phyloP scores from a whole-genome alignment of 2,888 invertebrate genomes.

The Tryphoninae sp. region DNA sequence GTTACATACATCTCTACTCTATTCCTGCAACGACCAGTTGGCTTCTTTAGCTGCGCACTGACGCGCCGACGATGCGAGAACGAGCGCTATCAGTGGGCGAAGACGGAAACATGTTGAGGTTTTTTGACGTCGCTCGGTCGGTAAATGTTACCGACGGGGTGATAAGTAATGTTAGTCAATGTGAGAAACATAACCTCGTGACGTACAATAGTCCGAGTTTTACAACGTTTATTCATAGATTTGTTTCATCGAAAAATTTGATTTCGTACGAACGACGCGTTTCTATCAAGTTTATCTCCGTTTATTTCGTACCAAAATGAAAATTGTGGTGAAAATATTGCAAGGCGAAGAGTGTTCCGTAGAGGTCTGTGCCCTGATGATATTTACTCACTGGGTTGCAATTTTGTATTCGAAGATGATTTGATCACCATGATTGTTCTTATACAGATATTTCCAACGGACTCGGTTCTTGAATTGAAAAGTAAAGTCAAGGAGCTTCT shows the following conservation, averaged over 20 bases:
- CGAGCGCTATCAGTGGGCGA: background rate
- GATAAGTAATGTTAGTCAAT: background rate
- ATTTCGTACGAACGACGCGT: conserved; percentile 32
- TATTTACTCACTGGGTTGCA: conserved; percentile 11
- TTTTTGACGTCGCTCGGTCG: background rate
- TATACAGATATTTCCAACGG: conserved; percentile 77
- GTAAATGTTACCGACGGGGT: background rate
- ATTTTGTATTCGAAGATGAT: background rate
- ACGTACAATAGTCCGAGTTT: conserved; percentile 67
- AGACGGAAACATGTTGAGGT: background rate
- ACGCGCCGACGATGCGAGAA: no score
- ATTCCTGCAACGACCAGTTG: background rate
- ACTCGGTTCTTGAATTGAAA: conserved; percentile 87
- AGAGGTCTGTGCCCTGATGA: conserved; percentile 82
- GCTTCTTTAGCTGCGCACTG: no score
- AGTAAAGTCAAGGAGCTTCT: conserved; percentile 85
- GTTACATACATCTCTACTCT: conserved; percentile 13
- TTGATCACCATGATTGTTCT: conserved; percentile 17
- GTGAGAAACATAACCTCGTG: conserved; percentile 69
- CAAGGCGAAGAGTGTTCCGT: conserved; percentile 87
- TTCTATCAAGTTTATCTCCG: conserved; percentile 24
- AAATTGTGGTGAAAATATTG: conserved; percentile 88
- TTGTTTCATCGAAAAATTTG: conserved; percentile 62
- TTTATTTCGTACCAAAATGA: conserved; percentile 82
- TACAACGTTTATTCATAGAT: conserved; percentile 48